Base-by-base conservation (phyloP, 2,888 invertebrate genomes). In the Trichopoda pennipes region DNA sequence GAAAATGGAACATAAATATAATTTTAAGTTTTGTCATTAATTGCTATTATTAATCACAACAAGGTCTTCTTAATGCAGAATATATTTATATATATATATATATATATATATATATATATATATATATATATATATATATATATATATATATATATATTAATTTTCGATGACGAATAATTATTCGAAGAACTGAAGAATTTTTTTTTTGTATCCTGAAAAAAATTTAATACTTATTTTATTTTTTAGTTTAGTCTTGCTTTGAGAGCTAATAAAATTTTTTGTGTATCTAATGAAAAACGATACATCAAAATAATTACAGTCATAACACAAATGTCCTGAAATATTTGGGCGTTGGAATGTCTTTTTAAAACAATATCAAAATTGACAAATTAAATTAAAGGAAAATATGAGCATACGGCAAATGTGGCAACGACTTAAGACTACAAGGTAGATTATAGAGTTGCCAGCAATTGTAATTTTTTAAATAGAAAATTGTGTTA, bases 301-400 rank as follows among this genome's bases (percentile, higher is more conserved):
- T 73, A 68, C 61, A 76, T 68, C 42, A 51, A 75, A 68, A 69
- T 21, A 51, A 28, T 51, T 51, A 60, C 23, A 51, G 42, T 38
- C 16, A 44, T 44, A 68, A 47, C 9, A 55, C 49, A 19, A 44
- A 63, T 56, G 63, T 80, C 58, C 75, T 75, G 80, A 70, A 64
- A 80, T 49, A 60, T 58, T 64, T 64, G 60, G 70, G 73, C 79
- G 73, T 68, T 80, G 79, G 79, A 80, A 80, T 80, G 79, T 74
- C 49, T 61, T 73, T 63, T 55, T 80, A 35, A 32, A 68, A 68
- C 38, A 55, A 64, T 44, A 53, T 61, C 42, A 69, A 83, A 23
- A 78, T 49, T 28, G 60, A 3, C 38, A 69, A 58, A 76, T 17
- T 19, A 56, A 32, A 56, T 47, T 32, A 12, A 14, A 69, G 60